Evolutionary conservation across 1,140 invertebrate genomes (phyloP).

Genomic region (Acromyrmex echinatior): DNA sequence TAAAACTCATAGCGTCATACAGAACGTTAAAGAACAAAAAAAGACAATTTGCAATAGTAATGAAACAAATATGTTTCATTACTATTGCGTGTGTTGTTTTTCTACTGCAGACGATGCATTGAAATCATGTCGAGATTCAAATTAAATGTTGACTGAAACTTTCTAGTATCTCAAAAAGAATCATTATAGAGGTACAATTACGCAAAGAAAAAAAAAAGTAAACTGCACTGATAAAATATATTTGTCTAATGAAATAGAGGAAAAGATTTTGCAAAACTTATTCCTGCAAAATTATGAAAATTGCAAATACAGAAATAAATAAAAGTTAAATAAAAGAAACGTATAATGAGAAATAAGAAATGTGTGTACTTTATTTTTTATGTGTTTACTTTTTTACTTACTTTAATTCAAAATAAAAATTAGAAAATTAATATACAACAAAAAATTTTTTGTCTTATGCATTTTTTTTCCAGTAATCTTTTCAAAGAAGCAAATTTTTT

Average conservation of each 20-base stretch:
- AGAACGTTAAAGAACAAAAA: neutral
- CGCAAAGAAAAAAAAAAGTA: neutral
- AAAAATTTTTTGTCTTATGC: too few relatives aligned
- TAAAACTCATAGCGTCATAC: neutral
- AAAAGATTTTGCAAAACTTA: neutral
- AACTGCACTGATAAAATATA: neutral
- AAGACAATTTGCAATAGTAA: neutral
- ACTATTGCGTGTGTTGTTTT: neutral
- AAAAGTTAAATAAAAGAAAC: conserved; percentile 1
- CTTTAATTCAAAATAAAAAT: too few relatives aligned
- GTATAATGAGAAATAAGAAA: neutral
- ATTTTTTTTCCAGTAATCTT: too few relatives aligned
- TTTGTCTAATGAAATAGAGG: neutral
- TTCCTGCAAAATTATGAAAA: neutral
- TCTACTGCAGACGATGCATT: neutral
- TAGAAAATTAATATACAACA: too few relatives aligned
- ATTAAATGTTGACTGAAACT: neutral
- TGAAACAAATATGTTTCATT: neutral
- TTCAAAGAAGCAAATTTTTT: too few relatives aligned
- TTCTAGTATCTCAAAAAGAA: neutral
- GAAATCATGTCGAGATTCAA: neutral
- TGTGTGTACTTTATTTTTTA: too few relatives aligned
- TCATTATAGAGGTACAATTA: neutral
- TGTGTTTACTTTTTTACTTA: too few relatives aligned
- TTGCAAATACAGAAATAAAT: neutral